Percentiles rank a stretch among this genome's conserved stretches.
Conservation (phyloP, 2,888 invertebrate genomes). For the Lycaena phlaeas region DNA sequence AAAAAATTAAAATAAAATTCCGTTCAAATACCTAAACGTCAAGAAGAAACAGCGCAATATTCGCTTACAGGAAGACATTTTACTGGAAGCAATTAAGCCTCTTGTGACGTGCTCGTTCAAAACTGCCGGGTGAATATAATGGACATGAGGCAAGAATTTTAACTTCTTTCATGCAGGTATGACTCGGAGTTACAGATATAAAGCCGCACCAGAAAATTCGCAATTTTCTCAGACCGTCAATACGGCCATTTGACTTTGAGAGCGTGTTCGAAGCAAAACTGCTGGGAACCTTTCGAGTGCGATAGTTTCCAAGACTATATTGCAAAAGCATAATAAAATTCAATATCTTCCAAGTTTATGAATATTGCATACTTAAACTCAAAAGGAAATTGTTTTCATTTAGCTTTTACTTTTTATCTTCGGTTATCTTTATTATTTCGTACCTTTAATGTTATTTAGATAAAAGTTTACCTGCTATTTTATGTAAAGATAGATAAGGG, state of each 20-base stretch:
- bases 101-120: background rate
- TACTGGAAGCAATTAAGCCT: conserved; percentile 1
- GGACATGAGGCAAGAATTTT: background rate
- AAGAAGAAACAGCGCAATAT: background rate
- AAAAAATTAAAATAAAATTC: no score
- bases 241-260: conserved; percentile 1
- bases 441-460: no score
- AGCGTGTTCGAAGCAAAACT: background rate
- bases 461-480: no score
- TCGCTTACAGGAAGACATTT: conserved; percentile 1
- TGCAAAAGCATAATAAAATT: conserved; percentile 3
- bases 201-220: background rate
- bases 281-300: background rate
- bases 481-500: no score
- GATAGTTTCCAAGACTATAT: conserved; percentile 2
- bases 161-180: conserved; percentile 6
- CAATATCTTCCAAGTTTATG: conserved; percentile 5
- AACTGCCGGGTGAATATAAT: conserved; percentile 2
- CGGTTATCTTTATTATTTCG: background rate
- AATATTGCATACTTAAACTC: conserved; percentile 7
- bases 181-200: background rate
- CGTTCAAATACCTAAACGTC: no score
- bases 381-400: conserved; percentile 1
- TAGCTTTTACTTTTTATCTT: background rate
- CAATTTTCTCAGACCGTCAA: conserved; percentile 6